These are phyloP conservation scores for Caloenas nicobarica DNA, from an alignment of 2,113 vertebrate genomes.

Conservation along the genomic window DNA sequence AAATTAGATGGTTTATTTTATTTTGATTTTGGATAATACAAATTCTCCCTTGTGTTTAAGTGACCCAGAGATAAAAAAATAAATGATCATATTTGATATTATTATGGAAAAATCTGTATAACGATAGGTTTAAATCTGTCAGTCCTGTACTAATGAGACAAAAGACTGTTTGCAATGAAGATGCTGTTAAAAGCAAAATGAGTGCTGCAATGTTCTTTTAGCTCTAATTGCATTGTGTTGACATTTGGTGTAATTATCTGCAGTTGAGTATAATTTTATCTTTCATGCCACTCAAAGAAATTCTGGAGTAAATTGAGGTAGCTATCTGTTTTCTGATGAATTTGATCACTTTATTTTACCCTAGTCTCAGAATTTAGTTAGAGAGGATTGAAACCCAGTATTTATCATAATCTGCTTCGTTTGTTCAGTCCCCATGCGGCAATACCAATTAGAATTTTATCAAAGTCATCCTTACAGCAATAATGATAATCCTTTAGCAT, in stretches of 20 bases:
- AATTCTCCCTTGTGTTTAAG: not conserved
- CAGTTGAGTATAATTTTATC: conserved; percentile 36
- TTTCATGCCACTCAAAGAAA: conserved; percentile 55
- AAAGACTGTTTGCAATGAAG: conserved; percentile 19
- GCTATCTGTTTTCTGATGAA: conserved; percentile 17
- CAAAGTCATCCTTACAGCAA: conserved; percentile 62
- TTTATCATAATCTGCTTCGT: conserved; percentile 65
- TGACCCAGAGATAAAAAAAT: not conserved
- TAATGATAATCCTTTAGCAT: conserved; percentile 71
- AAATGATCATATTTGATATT: not conserved
- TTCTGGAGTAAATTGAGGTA: conserved; percentile 43
- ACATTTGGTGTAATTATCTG: conserved; percentile 40
- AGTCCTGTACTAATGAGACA: conserved; percentile 25
- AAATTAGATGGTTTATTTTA: conserved; percentile 39
- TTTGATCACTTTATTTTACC: conserved; percentile 46
- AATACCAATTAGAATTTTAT: conserved; percentile 70
- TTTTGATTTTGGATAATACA: conserved; percentile 46
- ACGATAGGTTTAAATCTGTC: conserved; percentile 30
- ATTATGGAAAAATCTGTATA: not conserved
- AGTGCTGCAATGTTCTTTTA: conserved; percentile 26
- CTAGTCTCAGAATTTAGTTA: conserved; percentile 19
- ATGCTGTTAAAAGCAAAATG: conserved; percentile 28
- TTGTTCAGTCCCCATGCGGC: conserved; percentile 44
- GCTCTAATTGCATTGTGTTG: conserved; percentile 53
- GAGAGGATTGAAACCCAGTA: conserved; percentile 10